A percentile compares a stretch with the other conserved stretches of the same genome.
These are phyloP conservation scores for Drosophila mauritiana DNA, from an alignment of 1,140 invertebrate species.

Conservation along the genomic window DNA sequence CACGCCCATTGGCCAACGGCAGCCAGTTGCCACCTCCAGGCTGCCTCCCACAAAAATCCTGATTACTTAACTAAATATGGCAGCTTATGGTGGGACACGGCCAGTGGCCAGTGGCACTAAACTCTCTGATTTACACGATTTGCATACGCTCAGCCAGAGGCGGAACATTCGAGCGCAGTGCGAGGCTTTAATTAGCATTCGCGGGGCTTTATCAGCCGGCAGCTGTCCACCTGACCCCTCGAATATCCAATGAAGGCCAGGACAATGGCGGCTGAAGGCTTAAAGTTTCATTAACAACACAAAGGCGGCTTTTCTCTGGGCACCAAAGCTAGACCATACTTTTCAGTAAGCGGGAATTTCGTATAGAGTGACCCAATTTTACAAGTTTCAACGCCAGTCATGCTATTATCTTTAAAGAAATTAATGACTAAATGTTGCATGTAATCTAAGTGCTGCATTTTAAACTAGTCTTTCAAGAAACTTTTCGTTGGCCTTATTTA, in stretches of 20 bases:
- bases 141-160: constrained; percentile 31
- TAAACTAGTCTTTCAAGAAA: too few relatives aligned
- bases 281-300: constrained; percentile 12
- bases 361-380: background rate
- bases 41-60: constrained; percentile 41
- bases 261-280: constrained; percentile 9
- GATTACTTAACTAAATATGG: constrained; percentile 67
- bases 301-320: background rate
- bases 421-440: background rate
- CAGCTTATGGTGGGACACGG: constrained; percentile 59
- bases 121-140: constrained; percentile 54
- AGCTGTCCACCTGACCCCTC: constrained; percentile 24
- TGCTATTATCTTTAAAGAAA: background rate
- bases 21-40: too few relatives aligned
- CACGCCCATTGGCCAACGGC: background rate
- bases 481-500: background rate
- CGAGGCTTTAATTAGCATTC: constrained; percentile 48
- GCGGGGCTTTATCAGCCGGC: constrained; percentile 32
- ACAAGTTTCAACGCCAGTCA: background rate
- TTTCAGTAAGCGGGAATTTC: background rate
- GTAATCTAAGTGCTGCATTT: background rate
- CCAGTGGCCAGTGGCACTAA: constrained; percentile 49
- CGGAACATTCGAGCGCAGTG: constrained; percentile 6
- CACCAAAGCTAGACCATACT: background rate
- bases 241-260: constrained; percentile 23